These are phyloP conservation scores for Motacilla alba DNA, from an alignment of 2,113 vertebrate species.

Conservation along the genomic window DNA sequence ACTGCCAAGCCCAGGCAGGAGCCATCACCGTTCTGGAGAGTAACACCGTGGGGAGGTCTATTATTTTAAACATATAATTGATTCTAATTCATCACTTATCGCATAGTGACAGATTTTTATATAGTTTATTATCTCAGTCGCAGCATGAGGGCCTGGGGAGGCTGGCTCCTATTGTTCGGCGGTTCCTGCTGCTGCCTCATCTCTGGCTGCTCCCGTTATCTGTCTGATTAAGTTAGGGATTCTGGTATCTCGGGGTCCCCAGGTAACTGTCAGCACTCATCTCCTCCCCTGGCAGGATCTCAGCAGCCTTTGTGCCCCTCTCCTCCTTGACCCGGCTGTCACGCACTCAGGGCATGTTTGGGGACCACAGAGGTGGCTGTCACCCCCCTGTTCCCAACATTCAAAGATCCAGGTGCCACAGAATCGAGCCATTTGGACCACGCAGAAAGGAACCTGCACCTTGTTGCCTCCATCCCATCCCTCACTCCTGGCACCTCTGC, in stretches of 20 bases:
- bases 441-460: neutral
- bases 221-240: conserved; percentile 77
- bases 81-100: conserved; percentile 82
- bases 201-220: conserved; percentile 58
- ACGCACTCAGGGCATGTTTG: neutral
- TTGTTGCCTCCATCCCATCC: neutral
- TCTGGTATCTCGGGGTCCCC: conserved; percentile 61
- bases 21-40: conserved; percentile 29
- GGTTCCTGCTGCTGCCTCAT: conserved; percentile 50
- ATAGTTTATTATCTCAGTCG: conserved; percentile 74
- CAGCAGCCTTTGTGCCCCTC: conserved; percentile 24
- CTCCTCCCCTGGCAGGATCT: conserved; percentile 14
- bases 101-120: conserved; percentile 73
- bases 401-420: rapidly evolving
- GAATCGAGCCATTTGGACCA: neutral
- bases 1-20: conserved; percentile 36
- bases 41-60: conserved; percentile 48
- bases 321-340: conserved; percentile 58
- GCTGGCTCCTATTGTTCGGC: conserved; percentile 56
- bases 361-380: neutral
- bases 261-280: conserved; percentile 45
- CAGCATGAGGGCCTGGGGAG: conserved; percentile 56
- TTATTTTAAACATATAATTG: conserved; percentile 82
- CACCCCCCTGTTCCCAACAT: neutral
- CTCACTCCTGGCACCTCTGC: rapidly evolving